Base-by-base conservation (phyloP, 2,113 vertebrate genomes). In the Speoplatyrhinus poulsoni region DNA sequence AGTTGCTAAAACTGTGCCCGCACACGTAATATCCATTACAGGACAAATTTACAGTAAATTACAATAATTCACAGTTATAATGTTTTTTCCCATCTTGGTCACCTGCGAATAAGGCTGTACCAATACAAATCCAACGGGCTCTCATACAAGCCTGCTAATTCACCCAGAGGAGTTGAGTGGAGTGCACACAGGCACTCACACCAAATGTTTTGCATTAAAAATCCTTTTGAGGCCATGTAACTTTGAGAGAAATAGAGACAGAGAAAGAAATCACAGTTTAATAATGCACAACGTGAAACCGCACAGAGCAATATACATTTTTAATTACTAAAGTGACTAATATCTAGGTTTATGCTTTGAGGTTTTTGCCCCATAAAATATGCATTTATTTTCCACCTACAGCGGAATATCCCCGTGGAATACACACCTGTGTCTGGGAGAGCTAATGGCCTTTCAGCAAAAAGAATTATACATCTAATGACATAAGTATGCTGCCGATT, bases 291-390 rank as follows among this genome's bases (percentile, higher is more conserved):
- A 88, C 87, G 93, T 75, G 91, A 95, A 94, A 91, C 94, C 87
- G 95, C 95, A 92, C 94, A 91, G 95, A 95, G 96, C 95, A 95
- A 96, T 97, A 97, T 98, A 88, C 96, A 98, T 98, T 98, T 97
- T 98, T 98, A 98, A 99, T 98, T 98, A 96, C 95, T 97, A 98
- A 98, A 98, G 95, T 97, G 95, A 97, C 95, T 97, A 98, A 98
- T 98, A 98, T 98, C 93, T 93, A 95, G 94, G 95, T 96, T 96
- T 41, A 93, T 94, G 95, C 95, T 98, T 98, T 98, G 95, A 99
- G 96, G 96, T 96, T 97, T 96, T 96, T 94, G 95, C 95, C 92
- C 95, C 93, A 98, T 98, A 92, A 98, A 99, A 98, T 95, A 98
- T 98, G 94, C 94, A 99, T 94, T 85, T 94, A 93, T 94, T 94